These are phyloP conservation scores for Huso huso DNA, from an alignment of 2,797 vertebrate species.

Conservation along the genomic window DNA sequence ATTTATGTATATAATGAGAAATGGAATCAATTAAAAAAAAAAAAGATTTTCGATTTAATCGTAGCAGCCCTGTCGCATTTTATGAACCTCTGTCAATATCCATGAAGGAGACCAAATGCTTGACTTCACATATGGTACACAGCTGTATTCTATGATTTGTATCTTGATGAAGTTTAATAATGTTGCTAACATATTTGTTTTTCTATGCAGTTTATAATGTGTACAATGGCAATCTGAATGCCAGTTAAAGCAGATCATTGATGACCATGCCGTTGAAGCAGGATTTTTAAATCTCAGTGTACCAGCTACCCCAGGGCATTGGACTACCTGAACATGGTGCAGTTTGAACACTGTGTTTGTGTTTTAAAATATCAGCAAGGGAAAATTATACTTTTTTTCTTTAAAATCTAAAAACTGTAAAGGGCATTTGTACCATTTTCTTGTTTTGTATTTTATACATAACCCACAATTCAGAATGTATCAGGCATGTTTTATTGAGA, in stretches of 20 bases:
- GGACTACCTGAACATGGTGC: not conserved
- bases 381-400: not conserved
- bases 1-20: too few species aligned
- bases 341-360: not conserved
- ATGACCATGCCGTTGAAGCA: not conserved
- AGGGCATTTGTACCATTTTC: not conserved
- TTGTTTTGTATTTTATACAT: not conserved
- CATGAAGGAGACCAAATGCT: too few species aligned
- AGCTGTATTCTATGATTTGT: too few species aligned
- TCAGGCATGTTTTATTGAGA: not conserved
- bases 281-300: not conserved
- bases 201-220: constrained; percentile 66
- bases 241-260: too few species aligned
- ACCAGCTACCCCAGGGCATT: not conserved
- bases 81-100: too few species aligned
- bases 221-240: constrained; percentile 65
- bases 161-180: too few species aligned
- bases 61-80: too few species aligned
- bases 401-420: not conserved
- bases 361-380: not conserved
- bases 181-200: not conserved
- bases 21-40: too few species aligned
- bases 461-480: not conserved
- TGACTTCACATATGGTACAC: too few species aligned
- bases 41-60: too few species aligned